Percentiles rank a stretch among this genome's conserved stretches.
Evolutionary conservation across 2,113 vertebrate species (phyloP).

Genomic region (Dipodomys merriami): DNA sequence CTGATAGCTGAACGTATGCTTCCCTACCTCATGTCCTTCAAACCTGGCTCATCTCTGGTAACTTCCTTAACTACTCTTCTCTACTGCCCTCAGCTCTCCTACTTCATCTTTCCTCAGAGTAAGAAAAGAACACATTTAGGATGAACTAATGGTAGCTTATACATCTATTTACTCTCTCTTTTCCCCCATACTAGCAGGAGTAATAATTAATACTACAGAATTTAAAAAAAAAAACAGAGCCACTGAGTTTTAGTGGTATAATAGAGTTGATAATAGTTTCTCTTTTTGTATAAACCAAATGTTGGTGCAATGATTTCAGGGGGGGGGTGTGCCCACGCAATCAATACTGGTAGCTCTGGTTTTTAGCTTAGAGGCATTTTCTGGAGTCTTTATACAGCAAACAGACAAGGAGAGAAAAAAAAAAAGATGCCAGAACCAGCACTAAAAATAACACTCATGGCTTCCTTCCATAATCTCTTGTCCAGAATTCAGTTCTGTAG

Average conservation of each 20-base stretch:
- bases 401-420: not conserved
- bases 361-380: not conserved
- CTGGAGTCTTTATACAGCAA: not conserved
- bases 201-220: not conserved
- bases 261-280: not conserved
- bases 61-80: not conserved
- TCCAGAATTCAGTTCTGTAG: not conserved
- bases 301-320: not conserved
- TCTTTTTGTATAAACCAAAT: not conserved
- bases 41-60: not conserved
- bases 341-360: not conserved
- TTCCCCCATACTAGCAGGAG: not conserved
- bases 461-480: not conserved
- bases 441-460: not conserved
- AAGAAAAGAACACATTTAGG: not conserved
- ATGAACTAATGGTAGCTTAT: not conserved
- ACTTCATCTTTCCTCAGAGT: not conserved
- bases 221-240: not conserved
- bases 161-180: not conserved
- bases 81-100: accelerated
- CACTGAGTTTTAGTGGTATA: not conserved
- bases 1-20: accelerated
- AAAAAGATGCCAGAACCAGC: not conserved
- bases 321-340: accelerated
- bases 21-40: not conserved